Evolutionary conservation across 2,888 invertebrate species (phyloP).

Genomic region (Perizoma affinitatum): DNA sequence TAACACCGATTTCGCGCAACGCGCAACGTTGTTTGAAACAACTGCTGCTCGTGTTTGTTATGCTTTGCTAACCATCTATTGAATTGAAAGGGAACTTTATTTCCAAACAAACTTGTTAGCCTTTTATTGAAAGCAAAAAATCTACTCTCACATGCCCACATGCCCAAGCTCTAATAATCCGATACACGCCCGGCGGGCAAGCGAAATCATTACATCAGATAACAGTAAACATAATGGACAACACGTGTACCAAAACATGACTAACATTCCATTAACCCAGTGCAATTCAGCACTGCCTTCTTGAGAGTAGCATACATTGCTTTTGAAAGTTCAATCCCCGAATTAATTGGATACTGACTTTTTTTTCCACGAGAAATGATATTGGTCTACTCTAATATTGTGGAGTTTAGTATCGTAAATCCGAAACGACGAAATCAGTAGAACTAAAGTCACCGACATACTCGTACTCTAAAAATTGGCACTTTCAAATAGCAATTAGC

Average conservation of each 20-base stretch:
- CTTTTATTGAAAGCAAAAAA: constrained; percentile 29
- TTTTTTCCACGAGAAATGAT: not conserved
- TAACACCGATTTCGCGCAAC: no score
- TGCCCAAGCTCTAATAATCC: constrained; percentile 29
- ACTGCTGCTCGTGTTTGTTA: constrained; percentile 10
- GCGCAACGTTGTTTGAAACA: no score
- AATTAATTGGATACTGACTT: constrained; percentile 1
- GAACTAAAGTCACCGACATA: no score
- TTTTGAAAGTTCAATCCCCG: constrained; percentile 4
- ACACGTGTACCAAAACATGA: constrained; percentile 31
- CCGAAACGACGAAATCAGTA: no score
- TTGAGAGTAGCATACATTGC: constrained; percentile 3
- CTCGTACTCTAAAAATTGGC: no score
- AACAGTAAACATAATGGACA: constrained; percentile 39
- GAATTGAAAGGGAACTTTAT: constrained; percentile 25
- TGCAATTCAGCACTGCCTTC: constrained; percentile 18
- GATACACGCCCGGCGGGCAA: constrained; percentile 31
- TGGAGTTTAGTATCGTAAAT: no score
- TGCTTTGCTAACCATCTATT: constrained; percentile 8
- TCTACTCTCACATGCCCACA: constrained; percentile 33
- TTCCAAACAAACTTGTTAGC: constrained; percentile 20
- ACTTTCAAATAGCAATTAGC: no score
- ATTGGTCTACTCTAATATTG: no score
- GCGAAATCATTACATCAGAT: constrained; percentile 38
- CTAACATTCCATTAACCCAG: constrained; percentile 29